Percentiles rank a stretch among this genome's conserved stretches.
These are phyloP conservation scores for Trichomycterus rosablanca DNA, from an alignment of 2,113 vertebrate genomes.

Conservation along the genomic window DNA sequence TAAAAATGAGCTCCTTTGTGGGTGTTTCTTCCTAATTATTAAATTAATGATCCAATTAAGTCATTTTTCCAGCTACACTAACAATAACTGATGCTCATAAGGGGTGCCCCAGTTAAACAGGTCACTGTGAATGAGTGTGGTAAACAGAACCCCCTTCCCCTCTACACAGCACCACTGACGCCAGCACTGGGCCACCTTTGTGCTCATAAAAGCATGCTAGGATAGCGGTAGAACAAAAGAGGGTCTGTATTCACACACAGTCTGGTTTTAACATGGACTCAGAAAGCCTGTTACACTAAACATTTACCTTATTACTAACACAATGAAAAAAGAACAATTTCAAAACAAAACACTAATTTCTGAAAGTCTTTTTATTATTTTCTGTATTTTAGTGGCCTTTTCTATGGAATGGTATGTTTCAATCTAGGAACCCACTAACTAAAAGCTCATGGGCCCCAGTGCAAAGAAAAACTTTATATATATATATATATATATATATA, in stretches of 20 bases:
- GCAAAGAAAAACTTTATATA: too few species aligned
- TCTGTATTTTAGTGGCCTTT: too few species aligned
- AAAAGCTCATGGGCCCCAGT: too few species aligned
- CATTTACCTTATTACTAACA: too few species aligned
- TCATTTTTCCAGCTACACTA: background rate
- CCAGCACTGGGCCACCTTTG: slow-evolving; percentile 56
- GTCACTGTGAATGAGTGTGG: background rate
- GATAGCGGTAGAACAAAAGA: slow-evolving; percentile 46
- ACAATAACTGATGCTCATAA: background rate
- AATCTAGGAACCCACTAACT: too few species aligned
- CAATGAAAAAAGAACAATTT: too few species aligned
- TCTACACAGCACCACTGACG: background rate
- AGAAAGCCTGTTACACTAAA: slow-evolving; percentile 15
- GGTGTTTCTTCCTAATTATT: too few species aligned
- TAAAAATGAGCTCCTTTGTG: too few species aligned
- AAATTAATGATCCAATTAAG: background rate
- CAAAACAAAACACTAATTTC: too few species aligned
- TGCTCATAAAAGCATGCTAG: slow-evolving; percentile 42
- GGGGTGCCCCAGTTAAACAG: background rate
- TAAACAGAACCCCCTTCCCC: background rate
- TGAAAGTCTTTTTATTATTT: too few species aligned
- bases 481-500: too few species aligned
- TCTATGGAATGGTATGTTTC: too few species aligned
- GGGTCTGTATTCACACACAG: slow-evolving; percentile 43
- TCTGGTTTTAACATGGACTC: slow-evolving; percentile 16